Evolutionary conservation across 2,797 vertebrate genomes (phyloP).

Genomic region (Liasis olivaceus): DNA sequence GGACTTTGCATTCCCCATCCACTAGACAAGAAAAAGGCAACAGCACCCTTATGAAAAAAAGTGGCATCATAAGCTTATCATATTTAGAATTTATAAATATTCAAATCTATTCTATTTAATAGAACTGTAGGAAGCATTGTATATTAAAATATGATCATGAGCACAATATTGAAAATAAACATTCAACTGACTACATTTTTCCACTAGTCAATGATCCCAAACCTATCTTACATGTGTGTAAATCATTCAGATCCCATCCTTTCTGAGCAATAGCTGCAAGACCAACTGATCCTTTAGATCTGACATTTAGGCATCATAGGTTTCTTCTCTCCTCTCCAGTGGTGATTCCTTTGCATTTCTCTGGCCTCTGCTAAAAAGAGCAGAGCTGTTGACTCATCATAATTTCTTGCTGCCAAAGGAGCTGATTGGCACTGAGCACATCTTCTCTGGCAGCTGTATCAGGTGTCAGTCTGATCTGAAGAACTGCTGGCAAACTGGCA

Average conservation of each 20-base stretch:
- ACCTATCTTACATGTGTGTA: not conserved
- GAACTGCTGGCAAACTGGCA: not conserved
- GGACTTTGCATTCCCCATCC: not conserved
- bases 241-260: not conserved
- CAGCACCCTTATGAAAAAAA: not conserved
- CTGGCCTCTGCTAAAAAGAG: too few relatives aligned
- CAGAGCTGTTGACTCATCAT: not conserved
- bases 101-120: not conserved
- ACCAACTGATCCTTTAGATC: not conserved
- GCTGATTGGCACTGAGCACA: not conserved
- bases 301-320: not conserved
- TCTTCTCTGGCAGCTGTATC: not conserved
- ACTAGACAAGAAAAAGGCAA: not conserved
- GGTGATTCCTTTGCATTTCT: not conserved
- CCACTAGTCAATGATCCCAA: not conserved
- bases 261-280: not conserved
- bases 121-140: not conserved
- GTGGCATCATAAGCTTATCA: not conserved
- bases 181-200: not conserved
- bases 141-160: not conserved
- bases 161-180: not conserved
- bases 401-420: not conserved
- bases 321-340: not conserved
- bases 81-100: not conserved
- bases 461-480: not conserved